Evolutionary conservation across 2,797 vertebrate genomes (phyloP).

Genomic region (Tiaroga cobitis): DNA sequence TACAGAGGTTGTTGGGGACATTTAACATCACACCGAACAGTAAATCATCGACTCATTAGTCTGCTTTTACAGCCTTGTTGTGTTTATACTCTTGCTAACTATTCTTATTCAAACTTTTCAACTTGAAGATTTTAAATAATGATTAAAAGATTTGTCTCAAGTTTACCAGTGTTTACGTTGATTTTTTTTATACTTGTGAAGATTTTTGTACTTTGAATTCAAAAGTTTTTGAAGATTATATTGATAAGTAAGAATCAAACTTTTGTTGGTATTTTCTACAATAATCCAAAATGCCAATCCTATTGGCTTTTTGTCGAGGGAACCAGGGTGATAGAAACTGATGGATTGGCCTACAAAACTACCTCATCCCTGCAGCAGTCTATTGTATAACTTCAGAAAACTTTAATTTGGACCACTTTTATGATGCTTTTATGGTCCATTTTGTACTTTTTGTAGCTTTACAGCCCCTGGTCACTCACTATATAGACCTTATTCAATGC

Average conservation of each 20-base stretch:
- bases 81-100: too few relatives aligned
- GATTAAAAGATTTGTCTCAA: not conserved
- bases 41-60: not conserved
- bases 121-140: not conserved
- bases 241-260: not conserved
- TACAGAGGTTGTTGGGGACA: slow-evolving; percentile 1
- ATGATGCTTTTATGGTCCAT: not conserved
- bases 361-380: not conserved
- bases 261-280: not conserved
- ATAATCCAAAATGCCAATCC: not conserved
- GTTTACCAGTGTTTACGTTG: not conserved
- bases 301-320: not conserved
- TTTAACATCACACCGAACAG: not conserved
- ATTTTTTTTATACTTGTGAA: not conserved
- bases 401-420: not conserved
- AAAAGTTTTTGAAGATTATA: not conserved
- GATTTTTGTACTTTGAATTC: not conserved
- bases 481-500: not conserved
- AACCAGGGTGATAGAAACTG: not conserved
- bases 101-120: not conserved
- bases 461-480: not conserved
- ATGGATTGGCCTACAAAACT: not conserved
- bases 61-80: not conserved
- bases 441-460: not conserved
- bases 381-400: not conserved